Evolutionary conservation across 1,140 invertebrate species (phyloP).

Genomic region (Chlorops oryzae): DNA sequence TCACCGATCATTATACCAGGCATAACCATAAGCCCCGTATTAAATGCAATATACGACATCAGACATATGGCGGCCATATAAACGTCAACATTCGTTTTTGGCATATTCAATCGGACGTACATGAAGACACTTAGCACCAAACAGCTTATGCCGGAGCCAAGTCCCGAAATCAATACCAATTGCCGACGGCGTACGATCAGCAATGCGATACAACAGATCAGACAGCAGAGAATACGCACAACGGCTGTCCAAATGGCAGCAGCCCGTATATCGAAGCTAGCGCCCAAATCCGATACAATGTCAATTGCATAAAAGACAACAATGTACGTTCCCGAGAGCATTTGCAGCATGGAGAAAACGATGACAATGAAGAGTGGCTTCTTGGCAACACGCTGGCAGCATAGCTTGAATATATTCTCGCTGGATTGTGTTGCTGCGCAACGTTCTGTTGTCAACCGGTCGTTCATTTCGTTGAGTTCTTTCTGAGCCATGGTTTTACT

Average conservation of each 20-base stretch:
- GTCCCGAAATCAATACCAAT: constrained; percentile 58
- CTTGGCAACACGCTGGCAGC: constrained; percentile 53
- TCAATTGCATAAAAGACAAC: constrained; percentile 70
- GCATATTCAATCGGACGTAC: constrained; percentile 39
- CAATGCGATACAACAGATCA: constrained; percentile 58
- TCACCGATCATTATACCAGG: constrained; percentile 67
- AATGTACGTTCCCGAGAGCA: constrained; percentile 65
- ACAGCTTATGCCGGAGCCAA: constrained; percentile 58
- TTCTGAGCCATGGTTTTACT: constrained; percentile 52
- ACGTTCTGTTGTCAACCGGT: constrained; percentile 49
- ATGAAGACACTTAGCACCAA: constrained; percentile 55
- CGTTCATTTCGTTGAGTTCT: constrained; percentile 31
- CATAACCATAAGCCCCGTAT: constrained; percentile 66
- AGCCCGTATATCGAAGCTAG: constrained; percentile 48
- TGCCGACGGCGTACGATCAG: constrained; percentile 57
- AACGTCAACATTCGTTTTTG: constrained; percentile 41
- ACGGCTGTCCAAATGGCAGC: constrained; percentile 61
- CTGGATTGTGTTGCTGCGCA: constrained; percentile 47
- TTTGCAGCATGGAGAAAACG: constrained; percentile 63
- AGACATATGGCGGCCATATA: constrained; percentile 53
- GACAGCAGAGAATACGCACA: constrained; percentile 57
- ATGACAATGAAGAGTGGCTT: constrained; percentile 67
- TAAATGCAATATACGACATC: constrained; percentile 60
- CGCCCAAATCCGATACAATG: constrained; percentile 56
- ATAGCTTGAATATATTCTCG: constrained; percentile 50